Evolutionary conservation across 2,113 vertebrate species (phyloP).

Genomic region (Nannospalax galili): DNA sequence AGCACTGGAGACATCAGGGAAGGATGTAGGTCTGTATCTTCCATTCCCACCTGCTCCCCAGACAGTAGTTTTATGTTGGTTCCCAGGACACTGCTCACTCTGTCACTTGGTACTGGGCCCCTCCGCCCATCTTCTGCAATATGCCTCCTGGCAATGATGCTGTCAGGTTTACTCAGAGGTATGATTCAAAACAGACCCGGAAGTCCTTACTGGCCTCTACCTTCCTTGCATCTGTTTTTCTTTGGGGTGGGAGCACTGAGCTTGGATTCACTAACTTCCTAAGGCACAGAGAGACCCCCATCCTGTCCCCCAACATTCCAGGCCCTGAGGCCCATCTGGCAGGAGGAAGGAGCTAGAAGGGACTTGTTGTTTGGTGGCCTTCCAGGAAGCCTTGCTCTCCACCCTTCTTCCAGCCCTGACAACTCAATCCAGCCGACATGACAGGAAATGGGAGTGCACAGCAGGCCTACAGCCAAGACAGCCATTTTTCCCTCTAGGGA

Average conservation of each 20-base stretch:
- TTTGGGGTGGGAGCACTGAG: not conserved
- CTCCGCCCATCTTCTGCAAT: not conserved
- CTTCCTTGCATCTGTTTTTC: not conserved
- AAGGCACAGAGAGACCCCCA: not conserved
- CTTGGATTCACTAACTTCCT: not conserved
- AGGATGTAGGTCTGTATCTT: not conserved
- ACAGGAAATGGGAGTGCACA: constrained; percentile 58
- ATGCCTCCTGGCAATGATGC: not conserved
- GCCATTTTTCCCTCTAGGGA: not conserved
- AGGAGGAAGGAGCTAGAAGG: constrained; percentile 65
- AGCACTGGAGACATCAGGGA: not conserved
- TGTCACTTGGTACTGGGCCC: not conserved
- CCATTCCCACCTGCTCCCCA: not conserved
- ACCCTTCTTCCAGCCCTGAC: constrained; percentile 67
- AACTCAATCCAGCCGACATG: constrained; percentile 69
- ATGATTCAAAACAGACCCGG: not conserved
- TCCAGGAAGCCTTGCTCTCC: constrained; percentile 57
- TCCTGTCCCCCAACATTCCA: not conserved
- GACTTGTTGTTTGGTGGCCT: constrained; percentile 74
- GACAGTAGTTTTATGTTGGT: not conserved
- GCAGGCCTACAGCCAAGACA: not conserved
- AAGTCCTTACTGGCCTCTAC: constrained; percentile 5
- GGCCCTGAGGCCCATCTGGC: constrained; percentile 54
- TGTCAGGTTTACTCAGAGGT: not conserved
- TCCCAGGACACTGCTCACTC: constrained; percentile 17